Percentiles rank a stretch among this genome's conserved stretches.
Conservation (phyloP, 1,140 invertebrate species). For the Cydia strobilella region DNA sequence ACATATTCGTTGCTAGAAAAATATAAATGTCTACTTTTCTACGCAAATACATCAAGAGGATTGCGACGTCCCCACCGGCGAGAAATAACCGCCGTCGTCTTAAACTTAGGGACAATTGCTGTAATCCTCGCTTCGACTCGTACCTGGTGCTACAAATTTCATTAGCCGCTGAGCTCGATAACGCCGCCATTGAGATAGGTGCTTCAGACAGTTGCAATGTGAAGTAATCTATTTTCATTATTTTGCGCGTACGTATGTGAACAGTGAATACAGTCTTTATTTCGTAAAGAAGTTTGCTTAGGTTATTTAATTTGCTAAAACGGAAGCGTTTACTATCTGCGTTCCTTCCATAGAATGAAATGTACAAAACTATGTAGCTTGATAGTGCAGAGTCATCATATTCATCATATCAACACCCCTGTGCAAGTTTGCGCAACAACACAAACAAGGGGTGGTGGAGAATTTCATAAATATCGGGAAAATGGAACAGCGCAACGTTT, state of each 20-base stretch:
- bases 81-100: background rate
- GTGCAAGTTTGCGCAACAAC: slow-evolving; percentile 7
- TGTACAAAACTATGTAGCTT: background rate
- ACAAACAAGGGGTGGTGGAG: slow-evolving; percentile 9
- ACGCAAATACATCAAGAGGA: background rate
- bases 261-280: background rate
- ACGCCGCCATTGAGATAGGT: background rate
- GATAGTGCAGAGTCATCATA: slow-evolving; percentile 9
- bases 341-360: background rate
- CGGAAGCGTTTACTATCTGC: background rate
- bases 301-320: background rate
- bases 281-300: background rate
- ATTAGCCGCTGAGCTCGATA: background rate
- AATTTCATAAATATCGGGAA: slow-evolving; percentile 12
- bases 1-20: background rate
- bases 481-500: background rate
- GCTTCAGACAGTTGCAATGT: background rate
- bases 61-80: background rate
- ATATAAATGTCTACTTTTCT: background rate
- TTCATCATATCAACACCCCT: too few species aligned
- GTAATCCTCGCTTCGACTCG: background rate
- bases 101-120: background rate
- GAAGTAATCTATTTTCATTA: background rate
- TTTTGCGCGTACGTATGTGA: background rate
- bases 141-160: background rate